A percentile compares a stretch with the other conserved stretches of the same genome.
phyloP scores from a whole-genome alignment of 35 echinoderm and acorn worm genomes.

The Amphiura filiformis region DNA sequence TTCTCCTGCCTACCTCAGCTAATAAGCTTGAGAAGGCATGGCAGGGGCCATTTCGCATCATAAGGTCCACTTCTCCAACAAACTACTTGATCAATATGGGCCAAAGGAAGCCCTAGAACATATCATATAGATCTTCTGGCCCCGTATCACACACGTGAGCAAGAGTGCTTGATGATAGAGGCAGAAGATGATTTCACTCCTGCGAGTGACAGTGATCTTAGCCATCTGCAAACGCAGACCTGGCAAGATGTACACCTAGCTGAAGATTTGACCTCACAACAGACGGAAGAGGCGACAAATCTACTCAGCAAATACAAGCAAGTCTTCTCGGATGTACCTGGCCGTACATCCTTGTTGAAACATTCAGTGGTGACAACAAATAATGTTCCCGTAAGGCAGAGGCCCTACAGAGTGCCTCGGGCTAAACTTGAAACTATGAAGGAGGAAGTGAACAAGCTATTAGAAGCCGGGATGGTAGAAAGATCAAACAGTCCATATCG shows the following conservation, averaged over 20 bases:
- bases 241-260: background rate
- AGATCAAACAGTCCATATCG: slow-evolving; percentile 40
- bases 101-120: background rate
- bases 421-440: background rate
- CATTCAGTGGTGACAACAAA: background rate
- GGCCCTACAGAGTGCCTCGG: background rate
- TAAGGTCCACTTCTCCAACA: background rate
- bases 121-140: background rate
- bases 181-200: background rate
- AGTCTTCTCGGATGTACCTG: background rate
- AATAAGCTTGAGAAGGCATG: slow-evolving; percentile 39
- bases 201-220: background rate
- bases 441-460: slow-evolving; percentile 29
- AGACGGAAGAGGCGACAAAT: background rate
- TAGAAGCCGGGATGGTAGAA: slow-evolving; percentile 17
- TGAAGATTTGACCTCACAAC: background rate
- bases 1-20: slow-evolving; percentile 22
- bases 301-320: background rate
- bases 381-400: background rate
- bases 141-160: background rate
- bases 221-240: background rate
- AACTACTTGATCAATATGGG: background rate
- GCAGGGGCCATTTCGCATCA: slow-evolving; percentile 42
- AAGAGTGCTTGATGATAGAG: background rate
- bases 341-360: background rate